Base-by-base conservation (phyloP, 2,113 vertebrate species). In the Apteryx owenii region DNA sequence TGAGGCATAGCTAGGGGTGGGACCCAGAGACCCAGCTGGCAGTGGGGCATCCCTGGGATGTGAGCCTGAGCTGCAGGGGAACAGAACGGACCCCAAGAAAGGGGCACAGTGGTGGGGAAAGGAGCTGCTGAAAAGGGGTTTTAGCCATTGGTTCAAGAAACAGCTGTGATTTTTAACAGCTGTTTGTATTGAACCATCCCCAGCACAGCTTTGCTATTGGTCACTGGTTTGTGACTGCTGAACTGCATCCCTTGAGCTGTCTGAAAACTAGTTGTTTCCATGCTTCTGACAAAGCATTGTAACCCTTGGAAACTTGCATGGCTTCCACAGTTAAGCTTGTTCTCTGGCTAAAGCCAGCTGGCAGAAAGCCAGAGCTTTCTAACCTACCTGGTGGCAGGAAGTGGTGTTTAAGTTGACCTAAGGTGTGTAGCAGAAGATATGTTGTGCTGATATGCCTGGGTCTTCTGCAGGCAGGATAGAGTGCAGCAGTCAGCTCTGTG, bases 111-210 rank as follows among this genome's bases (percentile, higher is more conserved):
- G 42, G 8, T 53, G 26, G 46, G 48, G 7, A 50, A 62, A 77
- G 28, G 7, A 60, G 38, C 11, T 51, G 29, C 31, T 65, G 7
- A 66, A 46, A 65, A 8, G 31, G 2, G 6, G n/a, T 69, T 54
- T 11, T 8, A 56, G 23, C 3, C 50, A n/a, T 54, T 54, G 46
- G 11, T 29, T 60, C 38, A 73, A 54, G 38, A 66, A 20, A 33
- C 1, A 5, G 15, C 40, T 9, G 11, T 61, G 31, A 33, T 38
- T 38, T 15, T 31, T 42, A 36, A 48, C 0, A 0, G 12, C 58
- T 51, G 18, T 38, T 81, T 81, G 17, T 75, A 29, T 19, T 71
- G 28, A 68, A 21, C 12, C 33, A 7, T 44, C 53, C 12, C 69
- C 72, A 80, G 77, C 60, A 56, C 38, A 60, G 68, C 33, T 15